phyloP scores from a whole-genome alignment of 30 jellyfish, hydroid and myxozoan species.

The Chironex yamaguchii region DNA sequence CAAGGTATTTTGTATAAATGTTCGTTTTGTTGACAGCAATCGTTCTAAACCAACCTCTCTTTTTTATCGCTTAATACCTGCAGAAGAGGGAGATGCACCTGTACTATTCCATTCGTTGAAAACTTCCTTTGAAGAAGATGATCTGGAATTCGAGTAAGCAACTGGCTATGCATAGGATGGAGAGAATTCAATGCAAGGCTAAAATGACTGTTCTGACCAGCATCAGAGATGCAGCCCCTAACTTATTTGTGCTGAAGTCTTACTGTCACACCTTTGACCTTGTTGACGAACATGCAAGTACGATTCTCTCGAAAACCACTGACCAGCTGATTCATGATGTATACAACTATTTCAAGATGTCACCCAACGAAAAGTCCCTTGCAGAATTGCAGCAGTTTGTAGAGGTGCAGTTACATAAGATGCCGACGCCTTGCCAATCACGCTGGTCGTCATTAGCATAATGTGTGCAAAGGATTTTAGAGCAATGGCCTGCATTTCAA shows the following conservation, averaged over 20 bases:
- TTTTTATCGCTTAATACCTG: not conserved
- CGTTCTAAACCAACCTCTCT: not conserved
- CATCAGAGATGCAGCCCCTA: not conserved
- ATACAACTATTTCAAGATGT: constrained; percentile 17
- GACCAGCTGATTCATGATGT: constrained; percentile 11
- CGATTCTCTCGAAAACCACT: constrained; percentile 6
- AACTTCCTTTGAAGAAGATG: not conserved
- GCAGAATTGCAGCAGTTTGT: constrained; percentile 5
- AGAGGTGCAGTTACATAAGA: no score
- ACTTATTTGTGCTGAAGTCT: no score
- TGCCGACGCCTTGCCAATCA: no score
- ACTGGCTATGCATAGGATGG: not conserved
- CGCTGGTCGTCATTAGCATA: no score
- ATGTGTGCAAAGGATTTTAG: no score
- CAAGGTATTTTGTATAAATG: not conserved
- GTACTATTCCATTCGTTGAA: not conserved
- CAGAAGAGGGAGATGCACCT: not conserved
- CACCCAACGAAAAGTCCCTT: constrained; percentile 38
- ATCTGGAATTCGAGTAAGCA: not conserved
- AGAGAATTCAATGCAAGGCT: not conserved
- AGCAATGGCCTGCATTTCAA: no score
- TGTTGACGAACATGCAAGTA: constrained; percentile 11
- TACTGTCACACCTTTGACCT: no score
- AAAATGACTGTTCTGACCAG: not conserved
- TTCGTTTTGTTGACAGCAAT: not conserved